A percentile compares a stretch with the other conserved stretches of the same genome.
phyloP scores from a whole-genome alignment of 2,888 invertebrate species.

The Anoncus sp. region DNA sequence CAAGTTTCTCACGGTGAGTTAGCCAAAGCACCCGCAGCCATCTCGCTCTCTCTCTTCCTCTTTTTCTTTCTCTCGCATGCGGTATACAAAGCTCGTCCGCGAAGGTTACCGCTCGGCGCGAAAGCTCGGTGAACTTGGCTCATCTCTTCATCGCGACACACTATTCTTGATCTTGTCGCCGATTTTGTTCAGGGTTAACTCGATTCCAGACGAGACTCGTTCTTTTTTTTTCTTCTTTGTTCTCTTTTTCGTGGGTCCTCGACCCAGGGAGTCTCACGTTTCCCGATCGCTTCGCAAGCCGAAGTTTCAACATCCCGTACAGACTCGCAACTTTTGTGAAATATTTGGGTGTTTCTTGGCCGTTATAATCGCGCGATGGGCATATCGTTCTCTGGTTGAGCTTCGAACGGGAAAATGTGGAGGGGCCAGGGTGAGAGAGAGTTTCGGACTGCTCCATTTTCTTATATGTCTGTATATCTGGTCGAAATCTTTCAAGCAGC shows the following conservation, averaged over 20 bases:
- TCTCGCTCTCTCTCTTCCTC: neutral
- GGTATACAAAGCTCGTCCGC: slow-evolving; percentile 71
- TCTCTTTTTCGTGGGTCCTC: neutral
- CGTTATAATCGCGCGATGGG: slow-evolving; percentile 48
- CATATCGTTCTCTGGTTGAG: slow-evolving; percentile 55
- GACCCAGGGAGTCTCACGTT: neutral
- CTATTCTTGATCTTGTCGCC: slow-evolving; percentile 34
- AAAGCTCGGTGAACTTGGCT: slow-evolving; percentile 77
- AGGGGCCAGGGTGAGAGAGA: slow-evolving; percentile 39
- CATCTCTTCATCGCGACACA: slow-evolving; percentile 54
- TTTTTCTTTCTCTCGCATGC: slow-evolving; percentile 10
- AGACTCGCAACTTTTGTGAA: slow-evolving; percentile 57
- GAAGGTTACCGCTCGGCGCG: slow-evolving; percentile 74
- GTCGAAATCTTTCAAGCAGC: slow-evolving; percentile 35
- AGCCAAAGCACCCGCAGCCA: slow-evolving; percentile 44
- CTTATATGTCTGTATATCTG: slow-evolving; percentile 14
- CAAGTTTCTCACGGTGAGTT: slow-evolving; percentile 77
- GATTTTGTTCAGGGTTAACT: slow-evolving; percentile 48
- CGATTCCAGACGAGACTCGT: slow-evolving; percentile 10
- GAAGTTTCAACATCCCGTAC: slow-evolving; percentile 39
- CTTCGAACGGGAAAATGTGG: slow-evolving; percentile 49
- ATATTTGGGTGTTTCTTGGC: slow-evolving; percentile 57
- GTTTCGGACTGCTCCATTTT: slow-evolving; percentile 52
- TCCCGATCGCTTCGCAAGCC: neutral
- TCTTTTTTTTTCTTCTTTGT: slow-evolving; percentile 1